Percentiles rank a stretch among this genome's conserved stretches.
These are phyloP conservation scores for Fulica atra DNA, from an alignment of 2,113 vertebrate genomes.

Conservation along the genomic window DNA sequence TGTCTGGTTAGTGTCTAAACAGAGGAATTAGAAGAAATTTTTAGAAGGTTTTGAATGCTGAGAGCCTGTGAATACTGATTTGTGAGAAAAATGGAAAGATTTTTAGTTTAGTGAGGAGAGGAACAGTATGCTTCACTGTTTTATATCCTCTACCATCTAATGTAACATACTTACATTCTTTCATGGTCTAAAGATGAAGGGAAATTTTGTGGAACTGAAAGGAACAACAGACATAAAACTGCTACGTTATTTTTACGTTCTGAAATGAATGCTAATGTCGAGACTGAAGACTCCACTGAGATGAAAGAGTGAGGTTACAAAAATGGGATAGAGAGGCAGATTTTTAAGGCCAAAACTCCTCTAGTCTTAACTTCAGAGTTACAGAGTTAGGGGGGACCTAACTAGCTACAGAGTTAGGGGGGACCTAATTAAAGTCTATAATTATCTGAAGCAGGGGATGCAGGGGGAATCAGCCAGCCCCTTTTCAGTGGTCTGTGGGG, in stretches of 20 bases:
- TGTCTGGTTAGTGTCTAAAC: neutral
- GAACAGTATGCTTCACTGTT: neutral
- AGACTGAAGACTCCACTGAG: neutral
- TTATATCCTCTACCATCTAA: neutral
- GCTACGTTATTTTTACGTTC: neutral
- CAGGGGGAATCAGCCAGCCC: no score
- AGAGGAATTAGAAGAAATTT: neutral
- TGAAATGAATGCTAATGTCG: neutral
- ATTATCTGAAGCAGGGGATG: no score
- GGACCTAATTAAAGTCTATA: no score
- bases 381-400: no score
- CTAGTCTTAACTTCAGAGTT: neutral
- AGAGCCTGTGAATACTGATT: neutral
- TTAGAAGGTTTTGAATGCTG: neutral
- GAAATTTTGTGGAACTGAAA: conserved; percentile 18
- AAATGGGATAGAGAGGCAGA: neutral
- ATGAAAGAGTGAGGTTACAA: neutral
- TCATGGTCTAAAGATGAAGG: neutral
- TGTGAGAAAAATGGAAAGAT: neutral
- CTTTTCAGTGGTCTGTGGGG: no score
- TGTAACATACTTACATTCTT: neutral
- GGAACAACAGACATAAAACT: conserved; percentile 20
- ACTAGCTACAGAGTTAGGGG: no score
- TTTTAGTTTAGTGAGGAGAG: neutral
- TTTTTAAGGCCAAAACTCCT: neutral